A percentile compares a stretch with the other conserved stretches of the same genome.
phyloP scores from a whole-genome alignment of 2,113 vertebrate species.

The Microcebus ravelobensis region DNA sequence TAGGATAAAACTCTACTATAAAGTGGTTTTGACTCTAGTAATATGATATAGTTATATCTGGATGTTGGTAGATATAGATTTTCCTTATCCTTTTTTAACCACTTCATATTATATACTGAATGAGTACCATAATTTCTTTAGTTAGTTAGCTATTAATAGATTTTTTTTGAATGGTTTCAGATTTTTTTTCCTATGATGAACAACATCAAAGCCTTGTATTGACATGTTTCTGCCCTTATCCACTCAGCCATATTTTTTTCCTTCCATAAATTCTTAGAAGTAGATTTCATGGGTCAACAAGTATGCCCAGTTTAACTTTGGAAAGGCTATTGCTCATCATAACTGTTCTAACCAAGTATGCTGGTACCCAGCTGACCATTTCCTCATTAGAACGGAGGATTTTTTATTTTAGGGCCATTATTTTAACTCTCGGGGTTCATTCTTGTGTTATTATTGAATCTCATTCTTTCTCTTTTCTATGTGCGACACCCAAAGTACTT shows the following conservation, averaged over 20 bases:
- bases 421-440: too few relatives aligned
- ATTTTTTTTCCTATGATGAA: not conserved
- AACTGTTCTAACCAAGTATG: not conserved
- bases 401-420: not conserved
- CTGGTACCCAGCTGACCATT: too few relatives aligned
- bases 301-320: not conserved
- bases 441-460: fast-evolving
- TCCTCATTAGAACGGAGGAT: fast-evolving
- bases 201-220: not conserved
- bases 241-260: not conserved
- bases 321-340: not conserved
- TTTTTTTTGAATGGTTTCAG: not conserved
- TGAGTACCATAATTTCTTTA: not conserved
- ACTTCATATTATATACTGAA: not conserved
- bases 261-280: not conserved
- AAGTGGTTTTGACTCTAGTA: not conserved
- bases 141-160: not conserved
- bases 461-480: not conserved
- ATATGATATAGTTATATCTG: not conserved
- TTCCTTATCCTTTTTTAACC: not conserved
- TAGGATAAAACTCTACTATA: not conserved
- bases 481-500: not conserved
- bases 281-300: not conserved
- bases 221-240: not conserved
- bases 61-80: not conserved